Percentiles rank a stretch among this genome's conserved stretches.
Evolutionary conservation across 1,140 invertebrate genomes (phyloP).

Genomic region (Papilio helenus): DNA sequence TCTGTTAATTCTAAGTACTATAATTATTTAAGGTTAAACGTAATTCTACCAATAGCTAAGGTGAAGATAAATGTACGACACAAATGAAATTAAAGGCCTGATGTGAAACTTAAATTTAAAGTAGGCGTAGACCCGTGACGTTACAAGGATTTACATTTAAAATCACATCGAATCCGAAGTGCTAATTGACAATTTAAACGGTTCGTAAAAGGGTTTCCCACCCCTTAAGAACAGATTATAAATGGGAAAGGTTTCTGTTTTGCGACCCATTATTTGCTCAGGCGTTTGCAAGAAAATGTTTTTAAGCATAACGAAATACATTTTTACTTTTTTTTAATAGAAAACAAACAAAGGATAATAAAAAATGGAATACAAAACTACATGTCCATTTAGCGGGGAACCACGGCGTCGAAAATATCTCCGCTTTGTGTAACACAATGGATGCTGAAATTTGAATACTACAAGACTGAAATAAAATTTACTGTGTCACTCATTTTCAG

Average conservation of each 20-base stretch:
- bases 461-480: slow-evolving; percentile 20
- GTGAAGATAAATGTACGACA: not conserved
- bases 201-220: slow-evolving; percentile 37
- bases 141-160: slow-evolving; percentile 40
- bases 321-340: slow-evolving; percentile 40
- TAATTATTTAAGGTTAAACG: not conserved
- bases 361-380: slow-evolving; percentile 15
- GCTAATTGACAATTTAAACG: slow-evolving; percentile 41
- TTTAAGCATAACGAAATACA: slow-evolving; percentile 41
- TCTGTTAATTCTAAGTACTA: not conserved
- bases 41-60: not conserved
- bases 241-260: slow-evolving; percentile 50
- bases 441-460: slow-evolving; percentile 15
- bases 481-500: slow-evolving; percentile 1
- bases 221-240: slow-evolving; percentile 49
- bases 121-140: slow-evolving; percentile 9
- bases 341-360: slow-evolving; percentile 20
- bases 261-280: slow-evolving; percentile 49
- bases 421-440: not conserved
- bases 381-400: slow-evolving; percentile 13
- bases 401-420: slow-evolving; percentile 14
- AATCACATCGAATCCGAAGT: slow-evolving; percentile 40
- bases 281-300: slow-evolving; percentile 42
- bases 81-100: slow-evolving; percentile 12
- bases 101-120: slow-evolving; percentile 23